Conservation (phyloP, 2,888 invertebrate genomes). For the Creontiades dilutus region DNA sequence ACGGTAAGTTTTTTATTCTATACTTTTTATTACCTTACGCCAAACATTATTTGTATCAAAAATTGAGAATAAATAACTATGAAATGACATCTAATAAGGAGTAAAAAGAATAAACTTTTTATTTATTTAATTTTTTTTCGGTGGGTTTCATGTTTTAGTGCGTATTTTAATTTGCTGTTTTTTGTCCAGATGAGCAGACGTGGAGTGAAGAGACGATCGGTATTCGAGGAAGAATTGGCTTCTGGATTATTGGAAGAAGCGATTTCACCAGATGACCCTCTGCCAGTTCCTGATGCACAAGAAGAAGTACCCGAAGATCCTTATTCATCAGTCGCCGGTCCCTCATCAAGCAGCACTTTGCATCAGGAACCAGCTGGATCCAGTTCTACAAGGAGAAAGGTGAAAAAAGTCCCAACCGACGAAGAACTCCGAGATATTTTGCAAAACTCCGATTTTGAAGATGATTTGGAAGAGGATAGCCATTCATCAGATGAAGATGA, state of each 20-base stretch:
- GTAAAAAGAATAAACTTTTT: too few species aligned
- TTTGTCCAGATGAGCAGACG: constrained; percentile 35
- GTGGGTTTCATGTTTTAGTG: neutral
- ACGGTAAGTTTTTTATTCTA: too few species aligned
- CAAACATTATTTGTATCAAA: too few species aligned
- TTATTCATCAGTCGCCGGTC: constrained; percentile 56
- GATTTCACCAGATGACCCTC: constrained; percentile 47
- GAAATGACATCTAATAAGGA: too few species aligned
- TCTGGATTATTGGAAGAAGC: constrained; percentile 44
- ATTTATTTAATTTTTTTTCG: neutral
- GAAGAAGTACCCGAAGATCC: constrained; percentile 42
- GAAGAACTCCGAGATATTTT: constrained; percentile 47
- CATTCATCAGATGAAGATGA: constrained; percentile 54
- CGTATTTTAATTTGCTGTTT: constrained; percentile 16
- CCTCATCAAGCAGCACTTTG: constrained; percentile 48
- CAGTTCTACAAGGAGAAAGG: constrained; percentile 44
- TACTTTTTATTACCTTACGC: too few species aligned
- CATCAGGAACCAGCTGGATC: constrained; percentile 54
- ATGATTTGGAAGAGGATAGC: constrained; percentile 57
- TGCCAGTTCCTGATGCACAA: constrained; percentile 37
- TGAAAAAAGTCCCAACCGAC: constrained; percentile 46
- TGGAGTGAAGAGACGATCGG: constrained; percentile 15
- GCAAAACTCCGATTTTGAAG: constrained; percentile 58
- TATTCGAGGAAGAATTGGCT: constrained; percentile 34
- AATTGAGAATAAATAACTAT: too few species aligned